A percentile compares a stretch with the other conserved stretches of the same genome.
Evolutionary conservation across 2,797 vertebrate species (phyloP).

Genomic region (Lophius americanus): DNA sequence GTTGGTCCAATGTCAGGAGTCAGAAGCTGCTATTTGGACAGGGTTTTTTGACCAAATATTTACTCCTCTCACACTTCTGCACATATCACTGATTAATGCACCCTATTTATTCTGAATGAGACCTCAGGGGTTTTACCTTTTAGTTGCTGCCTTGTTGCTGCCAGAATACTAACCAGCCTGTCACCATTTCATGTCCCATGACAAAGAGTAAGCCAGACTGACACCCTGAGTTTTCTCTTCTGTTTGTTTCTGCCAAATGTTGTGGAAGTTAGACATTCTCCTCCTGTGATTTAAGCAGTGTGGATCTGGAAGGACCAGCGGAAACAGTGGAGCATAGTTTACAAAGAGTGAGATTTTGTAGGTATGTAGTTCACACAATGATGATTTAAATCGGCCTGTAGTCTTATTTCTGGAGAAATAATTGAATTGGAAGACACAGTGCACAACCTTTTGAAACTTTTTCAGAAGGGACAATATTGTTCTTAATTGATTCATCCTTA

Average conservation of each 20-base stretch:
- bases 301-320: conserved; percentile 13
- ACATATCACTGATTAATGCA: no score
- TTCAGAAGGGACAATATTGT: no score
- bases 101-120: no score
- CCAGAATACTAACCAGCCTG: no score
- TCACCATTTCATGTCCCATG: no score
- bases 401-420: neutral
- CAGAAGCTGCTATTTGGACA: no score
- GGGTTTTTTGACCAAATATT: no score
- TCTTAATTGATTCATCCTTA: no score
- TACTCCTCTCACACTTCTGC: no score
- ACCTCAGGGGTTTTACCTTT: conserved; percentile 34
- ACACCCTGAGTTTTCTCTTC: conserved; percentile 36
- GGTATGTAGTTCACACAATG: conserved; percentile 18
- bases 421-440: no score
- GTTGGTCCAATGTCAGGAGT: no score
- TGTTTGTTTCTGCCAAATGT: conserved; percentile 31
- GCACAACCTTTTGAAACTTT: no score
- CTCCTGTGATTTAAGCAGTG: conserved; percentile 12
- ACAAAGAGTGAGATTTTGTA: conserved; percentile 21
- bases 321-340: neutral
- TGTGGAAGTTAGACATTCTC: conserved; percentile 32
- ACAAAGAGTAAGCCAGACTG: neutral
- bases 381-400: conserved; percentile 20
- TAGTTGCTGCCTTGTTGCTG: conserved; percentile 28